Percentiles rank a stretch among this genome's conserved stretches.
Evolutionary conservation across 92 coral and sea anemone species (phyloP).

Genomic region (Montipora capitata): DNA sequence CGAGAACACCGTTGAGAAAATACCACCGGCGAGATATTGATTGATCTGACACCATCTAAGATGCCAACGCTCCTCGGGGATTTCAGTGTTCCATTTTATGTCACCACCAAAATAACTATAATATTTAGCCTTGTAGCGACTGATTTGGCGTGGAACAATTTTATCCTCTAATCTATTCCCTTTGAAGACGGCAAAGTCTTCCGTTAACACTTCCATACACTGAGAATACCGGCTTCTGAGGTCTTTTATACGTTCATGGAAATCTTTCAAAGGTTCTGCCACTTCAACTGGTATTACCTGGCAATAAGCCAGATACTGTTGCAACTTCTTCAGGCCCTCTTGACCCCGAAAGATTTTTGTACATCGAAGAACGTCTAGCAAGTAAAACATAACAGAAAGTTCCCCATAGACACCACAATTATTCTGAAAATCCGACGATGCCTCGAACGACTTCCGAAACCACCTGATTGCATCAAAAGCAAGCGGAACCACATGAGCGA

Average conservation of each 20-base stretch:
- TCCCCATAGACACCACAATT: slow-evolving; percentile 40
- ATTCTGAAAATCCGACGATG: slow-evolving; percentile 17
- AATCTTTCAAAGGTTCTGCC: slow-evolving; percentile 27
- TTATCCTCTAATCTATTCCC: slow-evolving; percentile 7
- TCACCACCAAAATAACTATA: slow-evolving; percentile 32
- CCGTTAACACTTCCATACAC: slow-evolving; percentile 47
- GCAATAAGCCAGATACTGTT: slow-evolving; percentile 34
- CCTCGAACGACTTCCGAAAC: slow-evolving; percentile 33
- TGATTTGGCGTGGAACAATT: slow-evolving; percentile 32
- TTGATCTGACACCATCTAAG: slow-evolving; percentile 40
- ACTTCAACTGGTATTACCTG: slow-evolving; percentile 17
- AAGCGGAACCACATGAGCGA: slow-evolving; percentile 7
- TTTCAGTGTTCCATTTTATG: slow-evolving; percentile 7
- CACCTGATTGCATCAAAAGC: slow-evolving; percentile 29
- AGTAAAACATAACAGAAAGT: slow-evolving; percentile 55
- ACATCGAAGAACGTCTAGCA: slow-evolving; percentile 64
- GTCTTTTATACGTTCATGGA: slow-evolving; percentile 11
- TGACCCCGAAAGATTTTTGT: slow-evolving; percentile 24
- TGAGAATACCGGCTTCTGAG: slow-evolving; percentile 22
- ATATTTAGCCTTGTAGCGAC: slow-evolving; percentile 29
- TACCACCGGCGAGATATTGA: slow-evolving; percentile 56
- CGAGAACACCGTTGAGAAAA: slow-evolving; percentile 51
- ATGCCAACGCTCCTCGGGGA: slow-evolving; percentile 47
- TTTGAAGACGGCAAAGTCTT: slow-evolving; percentile 47
- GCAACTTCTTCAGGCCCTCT: slow-evolving; percentile 27